Evolutionary conservation across 2,888 invertebrate genomes (phyloP).

Genomic region (Pammene aurita): DNA sequence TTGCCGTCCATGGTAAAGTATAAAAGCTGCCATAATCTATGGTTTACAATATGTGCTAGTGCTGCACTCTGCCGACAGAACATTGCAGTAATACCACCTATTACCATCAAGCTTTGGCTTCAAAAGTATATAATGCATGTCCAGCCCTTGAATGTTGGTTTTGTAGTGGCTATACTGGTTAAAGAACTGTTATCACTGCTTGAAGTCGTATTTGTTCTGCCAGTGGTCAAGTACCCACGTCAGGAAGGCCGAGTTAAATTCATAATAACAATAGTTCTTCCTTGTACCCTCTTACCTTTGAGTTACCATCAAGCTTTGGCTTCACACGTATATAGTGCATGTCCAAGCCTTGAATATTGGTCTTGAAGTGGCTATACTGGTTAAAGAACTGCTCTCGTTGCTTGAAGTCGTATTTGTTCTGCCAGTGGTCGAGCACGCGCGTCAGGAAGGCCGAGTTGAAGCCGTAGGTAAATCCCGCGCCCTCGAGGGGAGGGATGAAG

Average conservation of each 20-base stretch:
- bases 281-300: constrained; percentile 54
- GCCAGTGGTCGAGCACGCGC: constrained; percentile 90
- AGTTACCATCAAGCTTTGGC: constrained; percentile 67
- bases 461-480: constrained; percentile 90
- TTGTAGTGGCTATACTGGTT: constrained; percentile 89
- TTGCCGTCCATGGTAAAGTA: no score
- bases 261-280: no score
- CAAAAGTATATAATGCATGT: constrained; percentile 89
- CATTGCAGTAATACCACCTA: no score
- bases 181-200: constrained; percentile 86
- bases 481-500: constrained; percentile 85
- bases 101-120: constrained; percentile 75
- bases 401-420: constrained; percentile 85
- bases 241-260: constrained; percentile 88
- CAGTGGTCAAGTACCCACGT: constrained; percentile 89
- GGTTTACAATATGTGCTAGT: no score
- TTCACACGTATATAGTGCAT: constrained; percentile 90
- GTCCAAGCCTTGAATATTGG: constrained; percentile 88
- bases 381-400: constrained; percentile 88
- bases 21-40: no score
- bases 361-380: constrained; percentile 88
- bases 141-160: constrained; percentile 88
- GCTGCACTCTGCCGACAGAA: no score
- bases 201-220: constrained; percentile 87
- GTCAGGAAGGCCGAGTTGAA: constrained; percentile 88